Conservation (phyloP, 2,113 vertebrate species). For the Cyphomyrus discorhynchus region DNA sequence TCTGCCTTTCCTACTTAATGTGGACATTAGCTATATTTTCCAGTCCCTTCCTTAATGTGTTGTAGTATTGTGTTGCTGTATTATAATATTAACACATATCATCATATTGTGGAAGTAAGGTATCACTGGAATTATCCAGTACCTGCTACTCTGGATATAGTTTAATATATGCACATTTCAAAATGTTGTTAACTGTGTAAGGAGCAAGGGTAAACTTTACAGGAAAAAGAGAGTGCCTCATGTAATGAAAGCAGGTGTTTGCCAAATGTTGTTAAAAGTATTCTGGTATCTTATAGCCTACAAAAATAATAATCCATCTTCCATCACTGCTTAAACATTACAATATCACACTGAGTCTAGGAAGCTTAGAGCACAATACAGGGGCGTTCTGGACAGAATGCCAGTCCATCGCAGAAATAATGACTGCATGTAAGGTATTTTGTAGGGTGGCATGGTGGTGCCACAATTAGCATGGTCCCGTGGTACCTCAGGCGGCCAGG, state of each 20-base stretch:
- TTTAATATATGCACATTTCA: not conserved
- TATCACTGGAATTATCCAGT: not conserved
- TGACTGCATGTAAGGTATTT: not conserved
- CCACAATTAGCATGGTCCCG: not conserved
- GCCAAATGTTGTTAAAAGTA: not conserved
- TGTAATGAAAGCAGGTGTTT: not conserved
- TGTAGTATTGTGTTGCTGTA: not conserved
- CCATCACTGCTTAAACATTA: not conserved
- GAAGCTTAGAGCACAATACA: not conserved
- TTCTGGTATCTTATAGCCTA: not conserved
- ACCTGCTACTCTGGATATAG: not conserved
- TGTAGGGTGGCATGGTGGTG: not conserved
- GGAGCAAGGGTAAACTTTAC: not conserved
- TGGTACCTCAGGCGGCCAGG: not conserved
- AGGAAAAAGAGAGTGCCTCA: not conserved
- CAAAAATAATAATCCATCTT: not conserved
- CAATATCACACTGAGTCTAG: not conserved
- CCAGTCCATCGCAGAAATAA: not conserved
- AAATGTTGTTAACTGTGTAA: not conserved
- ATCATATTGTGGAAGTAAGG: not conserved
- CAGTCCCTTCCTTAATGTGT: not conserved
- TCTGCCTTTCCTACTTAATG: not conserved
- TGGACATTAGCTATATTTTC: not conserved
- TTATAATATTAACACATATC: not conserved
- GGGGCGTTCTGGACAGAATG: not conserved